These are phyloP conservation scores for Andrena flavipes DNA, from an alignment of 2,888 invertebrate genomes.

Conservation along the genomic window DNA sequence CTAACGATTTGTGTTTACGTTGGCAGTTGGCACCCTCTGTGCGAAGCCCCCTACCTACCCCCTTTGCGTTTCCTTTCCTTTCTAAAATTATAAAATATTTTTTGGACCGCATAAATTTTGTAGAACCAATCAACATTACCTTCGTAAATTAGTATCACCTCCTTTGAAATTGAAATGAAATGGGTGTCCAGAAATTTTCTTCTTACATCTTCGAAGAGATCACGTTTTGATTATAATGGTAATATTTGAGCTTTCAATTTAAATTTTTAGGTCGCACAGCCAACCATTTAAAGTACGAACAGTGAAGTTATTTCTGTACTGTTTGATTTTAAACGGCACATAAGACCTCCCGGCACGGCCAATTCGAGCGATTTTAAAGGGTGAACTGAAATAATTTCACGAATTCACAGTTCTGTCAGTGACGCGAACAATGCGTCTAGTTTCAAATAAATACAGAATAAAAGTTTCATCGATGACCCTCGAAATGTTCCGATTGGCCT, in stretches of 20 bases:
- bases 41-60: constrained; percentile 1
- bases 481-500: constrained; percentile 45
- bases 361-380: constrained; percentile 17
- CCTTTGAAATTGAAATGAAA: too few species aligned
- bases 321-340: background rate
- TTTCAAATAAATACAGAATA: constrained; percentile 40
- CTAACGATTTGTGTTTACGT: constrained; percentile 70
- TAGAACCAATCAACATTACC: too few species aligned
- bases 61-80: background rate
- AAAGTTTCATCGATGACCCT: constrained; percentile 45
- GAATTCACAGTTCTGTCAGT: constrained; percentile 10
- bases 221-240: too few species aligned
- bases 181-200: too few species aligned
- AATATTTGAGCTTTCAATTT: too few species aligned
- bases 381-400: constrained; percentile 22
- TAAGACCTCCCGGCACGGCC: background rate
- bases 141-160: too few species aligned
- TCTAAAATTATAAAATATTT: too few species aligned
- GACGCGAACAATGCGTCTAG: constrained; percentile 51
- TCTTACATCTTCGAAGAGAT: too few species aligned
- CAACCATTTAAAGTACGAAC: too few species aligned
- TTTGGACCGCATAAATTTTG: too few species aligned
- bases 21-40: constrained; percentile 52
- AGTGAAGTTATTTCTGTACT: background rate
- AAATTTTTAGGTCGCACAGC: too few species aligned